These are phyloP conservation scores for Apis laboriosa DNA, from an alignment of 1,140 invertebrate species.

Conservation along the genomic window DNA sequence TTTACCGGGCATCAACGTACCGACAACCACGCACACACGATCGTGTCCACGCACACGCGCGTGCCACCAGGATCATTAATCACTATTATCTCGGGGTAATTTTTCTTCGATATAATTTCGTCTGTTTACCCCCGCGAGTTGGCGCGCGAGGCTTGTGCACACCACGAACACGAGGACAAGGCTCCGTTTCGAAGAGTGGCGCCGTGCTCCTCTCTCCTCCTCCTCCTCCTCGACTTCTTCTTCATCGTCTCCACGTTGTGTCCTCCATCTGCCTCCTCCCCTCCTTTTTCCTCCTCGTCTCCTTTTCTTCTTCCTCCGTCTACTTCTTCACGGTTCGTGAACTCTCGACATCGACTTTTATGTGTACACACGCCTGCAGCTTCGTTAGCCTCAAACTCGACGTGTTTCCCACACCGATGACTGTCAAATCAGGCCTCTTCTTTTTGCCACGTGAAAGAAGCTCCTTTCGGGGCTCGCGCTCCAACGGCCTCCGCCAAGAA, in stretches of 20 bases:
- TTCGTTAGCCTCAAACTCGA: constrained; percentile 59
- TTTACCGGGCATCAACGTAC: constrained; percentile 67
- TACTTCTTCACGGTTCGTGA: constrained; percentile 57
- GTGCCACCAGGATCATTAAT: constrained; percentile 72
- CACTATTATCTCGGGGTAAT: constrained; percentile 78
- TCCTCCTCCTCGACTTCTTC: neutral
- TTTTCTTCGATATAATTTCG: constrained; percentile 79
- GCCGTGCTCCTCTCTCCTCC: constrained; percentile 9
- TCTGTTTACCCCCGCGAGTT: constrained; percentile 75
- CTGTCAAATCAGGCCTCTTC: constrained; percentile 46
- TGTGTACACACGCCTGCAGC: constrained; percentile 63
- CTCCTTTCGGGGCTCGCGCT: neutral
- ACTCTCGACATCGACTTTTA: constrained; percentile 60
- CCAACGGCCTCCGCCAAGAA: neutral
- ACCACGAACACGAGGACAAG: constrained; percentile 52
- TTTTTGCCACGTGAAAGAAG: constrained; percentile 25
- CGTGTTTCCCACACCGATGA: constrained; percentile 59
- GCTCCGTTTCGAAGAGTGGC: constrained; percentile 62
- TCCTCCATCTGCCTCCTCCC: neutral
- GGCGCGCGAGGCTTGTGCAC: constrained; percentile 63
- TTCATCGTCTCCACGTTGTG: neutral
- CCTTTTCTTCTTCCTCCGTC: constrained; percentile 5
- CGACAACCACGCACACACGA: constrained; percentile 51
- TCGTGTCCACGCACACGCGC: constrained; percentile 54
- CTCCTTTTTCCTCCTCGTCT: neutral